Evolutionary conservation across 1,140 invertebrate genomes (phyloP).

Genomic region (Papilio polyxenes): DNA sequence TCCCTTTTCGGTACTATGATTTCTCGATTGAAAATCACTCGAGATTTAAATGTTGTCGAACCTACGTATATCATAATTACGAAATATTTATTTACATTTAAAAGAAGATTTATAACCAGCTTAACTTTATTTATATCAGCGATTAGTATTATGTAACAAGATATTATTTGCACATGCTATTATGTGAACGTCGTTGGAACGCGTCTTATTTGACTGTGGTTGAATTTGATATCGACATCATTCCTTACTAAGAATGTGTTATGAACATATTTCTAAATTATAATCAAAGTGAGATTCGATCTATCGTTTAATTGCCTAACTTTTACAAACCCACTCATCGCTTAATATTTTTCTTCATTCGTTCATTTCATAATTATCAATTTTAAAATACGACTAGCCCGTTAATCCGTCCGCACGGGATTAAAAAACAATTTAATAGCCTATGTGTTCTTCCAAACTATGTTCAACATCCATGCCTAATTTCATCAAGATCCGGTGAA

Average conservation of each 20-base stretch:
- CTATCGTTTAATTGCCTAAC: neutral
- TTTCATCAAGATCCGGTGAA: neutral
- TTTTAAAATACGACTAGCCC: no score
- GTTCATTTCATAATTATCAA: neutral
- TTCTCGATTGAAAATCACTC: neutral
- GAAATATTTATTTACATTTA: neutral
- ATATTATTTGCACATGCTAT: conserved; percentile 23
- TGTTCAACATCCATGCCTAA: no score
- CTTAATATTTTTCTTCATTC: neutral
- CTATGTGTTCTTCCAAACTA: neutral
- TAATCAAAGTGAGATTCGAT: neutral
- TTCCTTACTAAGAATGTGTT: conserved; percentile 20
- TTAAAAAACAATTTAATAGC: no score
- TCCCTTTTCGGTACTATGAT: neutral
- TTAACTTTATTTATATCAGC: conserved; percentile 10
- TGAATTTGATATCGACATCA: conserved; percentile 8
- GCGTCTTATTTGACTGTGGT: conserved; percentile 9
- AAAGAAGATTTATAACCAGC: neutral
- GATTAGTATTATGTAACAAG: neutral
- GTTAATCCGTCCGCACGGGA: no score
- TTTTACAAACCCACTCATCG: neutral
- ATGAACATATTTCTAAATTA: conserved; percentile 19
- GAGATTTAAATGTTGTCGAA: neutral
- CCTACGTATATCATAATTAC: neutral
- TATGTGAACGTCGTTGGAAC: conserved; percentile 2